These are phyloP conservation scores for Pteria penguin DNA, from an alignment of 2,888 invertebrate species.

Conservation along the genomic window DNA sequence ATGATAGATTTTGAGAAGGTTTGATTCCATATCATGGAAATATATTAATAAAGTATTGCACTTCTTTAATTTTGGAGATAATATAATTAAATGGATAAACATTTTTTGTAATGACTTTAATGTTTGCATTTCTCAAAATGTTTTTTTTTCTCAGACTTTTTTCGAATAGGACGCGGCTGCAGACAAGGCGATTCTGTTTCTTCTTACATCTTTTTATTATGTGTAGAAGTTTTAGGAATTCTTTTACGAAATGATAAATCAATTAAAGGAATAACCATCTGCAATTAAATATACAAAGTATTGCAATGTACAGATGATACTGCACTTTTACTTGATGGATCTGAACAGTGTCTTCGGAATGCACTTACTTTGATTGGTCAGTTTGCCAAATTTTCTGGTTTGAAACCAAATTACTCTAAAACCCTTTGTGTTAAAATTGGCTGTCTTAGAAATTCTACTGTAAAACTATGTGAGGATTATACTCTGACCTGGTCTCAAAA, in stretches of 20 bases:
- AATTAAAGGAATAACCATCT: slow-evolving; percentile 23
- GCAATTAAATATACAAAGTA: slow-evolving; percentile 25
- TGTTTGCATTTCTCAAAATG: slow-evolving; percentile 23
- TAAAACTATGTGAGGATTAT: background rate
- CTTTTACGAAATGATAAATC: slow-evolving; percentile 4
- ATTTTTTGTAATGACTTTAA: slow-evolving; percentile 23
- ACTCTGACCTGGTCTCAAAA: background rate
- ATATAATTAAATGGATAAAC: slow-evolving; percentile 28
- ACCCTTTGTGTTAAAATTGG: slow-evolving; percentile 10
- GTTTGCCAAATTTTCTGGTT: slow-evolving; percentile 6
- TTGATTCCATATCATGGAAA: slow-evolving; percentile 40
- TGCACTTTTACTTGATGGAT: slow-evolving; percentile 17
- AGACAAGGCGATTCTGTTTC: slow-evolving; percentile 34
- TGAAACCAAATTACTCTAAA: slow-evolving; percentile 9
- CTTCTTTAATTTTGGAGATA: background rate
- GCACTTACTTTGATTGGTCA: slow-evolving; percentile 1
- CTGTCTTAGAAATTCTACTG: background rate
- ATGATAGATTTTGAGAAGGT: slow-evolving; percentile 43
- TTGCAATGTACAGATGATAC: slow-evolving; percentile 34
- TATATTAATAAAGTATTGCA: background rate
- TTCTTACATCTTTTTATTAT: slow-evolving; percentile 24
- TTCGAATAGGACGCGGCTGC: slow-evolving; percentile 30
- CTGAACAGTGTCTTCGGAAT: slow-evolving; percentile 1
- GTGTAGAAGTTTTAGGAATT: slow-evolving; percentile 28
- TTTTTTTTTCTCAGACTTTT: slow-evolving; percentile 28